Percentiles rank a stretch among this genome's conserved stretches.
These are phyloP conservation scores for Blastobasis lacticolella DNA, from an alignment of 2,888 invertebrate genomes.

Conservation along the genomic window DNA sequence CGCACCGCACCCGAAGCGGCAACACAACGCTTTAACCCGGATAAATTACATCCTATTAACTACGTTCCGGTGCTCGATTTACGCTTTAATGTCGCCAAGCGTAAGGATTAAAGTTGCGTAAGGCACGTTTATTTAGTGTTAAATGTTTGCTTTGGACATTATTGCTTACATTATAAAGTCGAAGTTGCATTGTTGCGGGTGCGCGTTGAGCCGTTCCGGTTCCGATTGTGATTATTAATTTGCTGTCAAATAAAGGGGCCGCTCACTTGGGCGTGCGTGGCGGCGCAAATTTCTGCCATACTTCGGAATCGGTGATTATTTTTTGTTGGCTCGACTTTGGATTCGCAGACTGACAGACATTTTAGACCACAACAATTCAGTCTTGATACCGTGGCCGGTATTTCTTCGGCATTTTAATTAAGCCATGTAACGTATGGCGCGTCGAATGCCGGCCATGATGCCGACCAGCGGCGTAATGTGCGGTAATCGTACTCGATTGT, in stretches of 20 bases:
- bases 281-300: conserved; percentile 73
- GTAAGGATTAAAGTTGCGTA: conserved; percentile 70
- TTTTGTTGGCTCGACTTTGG: conserved; percentile 63
- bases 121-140: conserved; percentile 37
- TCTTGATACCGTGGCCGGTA: conserved; percentile 38
- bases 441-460: not conserved
- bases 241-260: conserved; percentile 75
- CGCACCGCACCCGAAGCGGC: conserved; percentile 59
- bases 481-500: too few relatives aligned
- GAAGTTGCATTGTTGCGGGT: conserved; percentile 42
- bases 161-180: conserved; percentile 54
- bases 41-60: conserved; percentile 74
- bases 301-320: conserved; percentile 70
- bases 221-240: conserved; percentile 64
- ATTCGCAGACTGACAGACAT: conserved; percentile 64
- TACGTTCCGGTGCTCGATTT: conserved; percentile 65
- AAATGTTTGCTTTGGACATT: conserved; percentile 58
- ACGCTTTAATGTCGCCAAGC: conserved; percentile 58
- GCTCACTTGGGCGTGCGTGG: conserved; percentile 73
- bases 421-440: conserved; percentile 18
- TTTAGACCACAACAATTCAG: conserved; percentile 52
- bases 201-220: conserved; percentile 56
- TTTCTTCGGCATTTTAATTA: conserved; percentile 45
- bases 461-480: not conserved
- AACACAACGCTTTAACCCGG: conserved; percentile 65